Base-by-base conservation (phyloP, 2,797 vertebrate genomes). In the Anas flavirostris region DNA sequence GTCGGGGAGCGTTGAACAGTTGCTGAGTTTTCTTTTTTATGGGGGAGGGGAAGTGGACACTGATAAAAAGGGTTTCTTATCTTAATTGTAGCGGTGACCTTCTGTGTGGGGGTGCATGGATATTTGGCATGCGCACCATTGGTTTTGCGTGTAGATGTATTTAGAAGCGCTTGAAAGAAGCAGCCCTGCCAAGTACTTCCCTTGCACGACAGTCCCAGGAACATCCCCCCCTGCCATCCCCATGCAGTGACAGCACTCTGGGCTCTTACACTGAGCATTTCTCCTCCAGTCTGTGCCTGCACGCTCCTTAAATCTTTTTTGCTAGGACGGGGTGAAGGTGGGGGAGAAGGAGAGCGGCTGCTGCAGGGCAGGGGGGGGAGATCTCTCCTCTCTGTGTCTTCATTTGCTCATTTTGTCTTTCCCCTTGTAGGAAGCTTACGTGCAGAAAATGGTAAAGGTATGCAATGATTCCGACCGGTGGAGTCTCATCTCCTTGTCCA, bases 391-490 rank as follows among this genome's bases (percentile, higher is more conserved):
- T 66, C 44, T 55, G 29, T 94, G 67, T 88, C 91, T 96, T 97
- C 80, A 96, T 94, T 70, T 95, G 86, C 76, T 97, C 90, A 77
- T 96, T 97, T 97, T 96, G 68, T 96, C 59, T 97, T 93, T 98
- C 94, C 89, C 63, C 97, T 97, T 96, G 43, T 94, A 99, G 99
- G 99, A 99, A 94, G 99, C 99, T 83, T 99, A 99, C 73, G 99
- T 99, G 96, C 99, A 99, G 98, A 99, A 99, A 98, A 99, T 99
- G 99, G 99, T 99, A 94, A 99, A 99, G 98, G 99, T 99, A 95
- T 99, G 98, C 96, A 99, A 99, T 84, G 99, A 99, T 97, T 99
- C 99, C 2, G 99, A 99, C 97, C 99, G 99, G 67, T 99, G 99
- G 99, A 99, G 99, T 97, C 99, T 99, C 92, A 99, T 99, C 97